Conservation (phyloP, 2,113 vertebrate genomes). For the Butorides virescens region DNA sequence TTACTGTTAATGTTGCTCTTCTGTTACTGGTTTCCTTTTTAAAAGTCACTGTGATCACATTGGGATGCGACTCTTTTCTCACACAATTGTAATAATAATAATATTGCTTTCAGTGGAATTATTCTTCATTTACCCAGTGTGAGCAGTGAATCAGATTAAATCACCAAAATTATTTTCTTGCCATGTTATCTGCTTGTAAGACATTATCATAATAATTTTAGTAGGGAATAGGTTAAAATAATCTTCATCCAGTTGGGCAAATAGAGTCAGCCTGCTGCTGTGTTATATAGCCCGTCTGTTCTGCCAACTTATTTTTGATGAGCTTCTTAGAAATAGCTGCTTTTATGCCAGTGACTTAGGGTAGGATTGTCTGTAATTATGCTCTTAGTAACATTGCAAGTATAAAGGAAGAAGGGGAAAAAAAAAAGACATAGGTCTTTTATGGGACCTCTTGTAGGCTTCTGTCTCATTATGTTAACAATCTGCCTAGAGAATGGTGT, state of each 20-base stretch:
- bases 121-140: constrained; percentile 30
- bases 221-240: constrained; percentile 60
- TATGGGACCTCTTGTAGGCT: constrained; percentile 66
- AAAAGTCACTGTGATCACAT: neutral
- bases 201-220: constrained; percentile 50
- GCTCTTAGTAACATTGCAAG: constrained; percentile 63
- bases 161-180: constrained; percentile 20
- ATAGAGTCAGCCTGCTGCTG: constrained; percentile 26
- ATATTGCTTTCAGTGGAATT: neutral
- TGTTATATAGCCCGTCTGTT: constrained; percentile 64
- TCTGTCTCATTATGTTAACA: constrained; percentile 81
- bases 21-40: neutral
- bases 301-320: constrained; percentile 62
- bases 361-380: constrained; percentile 69
- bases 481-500: constrained; percentile 75
- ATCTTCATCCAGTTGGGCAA: constrained; percentile 51
- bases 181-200: constrained; percentile 21
- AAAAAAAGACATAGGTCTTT: constrained; percentile 49
- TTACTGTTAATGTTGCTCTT: neutral
- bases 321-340: constrained; percentile 45
- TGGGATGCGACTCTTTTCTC: neutral
- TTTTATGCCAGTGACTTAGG: constrained; percentile 58
- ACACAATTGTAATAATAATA: neutral
- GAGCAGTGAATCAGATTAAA: constrained; percentile 48
- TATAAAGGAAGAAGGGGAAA: constrained; percentile 31